A percentile compares a stretch with the other conserved stretches of the same genome.
Conservation (phyloP, 2,113 vertebrate genomes). For the Callithrix jacchus region DNA sequence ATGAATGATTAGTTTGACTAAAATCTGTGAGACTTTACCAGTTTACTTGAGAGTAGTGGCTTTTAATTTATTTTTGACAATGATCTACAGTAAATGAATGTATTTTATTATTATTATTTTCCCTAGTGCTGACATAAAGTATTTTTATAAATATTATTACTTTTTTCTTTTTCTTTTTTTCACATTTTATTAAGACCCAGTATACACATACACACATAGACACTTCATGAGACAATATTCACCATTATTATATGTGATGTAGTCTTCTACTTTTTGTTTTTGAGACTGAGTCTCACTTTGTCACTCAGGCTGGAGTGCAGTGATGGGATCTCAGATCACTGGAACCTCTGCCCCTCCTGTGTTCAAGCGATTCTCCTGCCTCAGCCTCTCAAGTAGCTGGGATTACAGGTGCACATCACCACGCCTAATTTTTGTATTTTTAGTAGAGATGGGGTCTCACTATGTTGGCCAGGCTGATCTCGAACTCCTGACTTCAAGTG, state of each 20-base stretch:
- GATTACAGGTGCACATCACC: rapidly evolving
- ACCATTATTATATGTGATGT: not conserved
- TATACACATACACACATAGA: not conserved
- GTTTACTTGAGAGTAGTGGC: not conserved
- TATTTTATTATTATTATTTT: not conserved
- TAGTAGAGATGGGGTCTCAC: too few relatives aligned
- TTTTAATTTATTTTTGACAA: not conserved
- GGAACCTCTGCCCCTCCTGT: too few relatives aligned
- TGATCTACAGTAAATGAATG: slow-evolving; percentile 12
- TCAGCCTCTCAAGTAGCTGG: too few relatives aligned
- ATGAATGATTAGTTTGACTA: not conserved
- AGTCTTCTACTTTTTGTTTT: not conserved
- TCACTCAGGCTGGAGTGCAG: too few relatives aligned
- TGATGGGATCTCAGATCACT: too few relatives aligned
- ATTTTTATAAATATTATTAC: not conserved
- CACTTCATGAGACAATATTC: not conserved
- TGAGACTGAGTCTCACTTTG: too few relatives aligned
- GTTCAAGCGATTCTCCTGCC: too few relatives aligned
- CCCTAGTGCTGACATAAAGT: too few relatives aligned
- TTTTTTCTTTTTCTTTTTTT: not conserved
- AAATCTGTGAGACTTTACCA: not conserved
- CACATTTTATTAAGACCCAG: not conserved
- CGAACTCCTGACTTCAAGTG: too few relatives aligned
- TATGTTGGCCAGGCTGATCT: too few relatives aligned
- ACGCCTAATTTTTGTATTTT: too few relatives aligned